Evolutionary conservation across 1,140 invertebrate genomes (phyloP).

Genomic region (Ips nitidus): DNA sequence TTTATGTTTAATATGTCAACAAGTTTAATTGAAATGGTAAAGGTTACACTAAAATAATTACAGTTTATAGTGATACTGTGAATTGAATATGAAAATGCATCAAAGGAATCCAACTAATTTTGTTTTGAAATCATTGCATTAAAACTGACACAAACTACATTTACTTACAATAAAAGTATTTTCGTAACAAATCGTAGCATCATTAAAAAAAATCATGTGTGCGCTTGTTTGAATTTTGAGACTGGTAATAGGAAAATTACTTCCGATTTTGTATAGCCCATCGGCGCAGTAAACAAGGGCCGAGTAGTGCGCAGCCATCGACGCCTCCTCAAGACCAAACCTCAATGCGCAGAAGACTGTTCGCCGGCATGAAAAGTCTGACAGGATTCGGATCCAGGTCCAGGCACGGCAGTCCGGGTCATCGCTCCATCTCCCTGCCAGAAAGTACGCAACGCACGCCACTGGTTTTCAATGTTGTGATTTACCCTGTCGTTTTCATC

Average conservation of each 20-base stretch:
- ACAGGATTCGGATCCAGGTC: constrained; percentile 69
- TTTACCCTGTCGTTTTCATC: constrained; percentile 14
- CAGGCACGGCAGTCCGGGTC: constrained; percentile 66
- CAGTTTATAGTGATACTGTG: no score
- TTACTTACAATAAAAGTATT: background rate
- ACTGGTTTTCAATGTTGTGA: constrained; percentile 38
- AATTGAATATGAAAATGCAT: no score
- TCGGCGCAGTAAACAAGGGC: constrained; percentile 32
- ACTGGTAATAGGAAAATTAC: background rate
- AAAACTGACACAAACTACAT: background rate
- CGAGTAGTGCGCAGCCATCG: constrained; percentile 20
- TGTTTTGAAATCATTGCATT: no score
- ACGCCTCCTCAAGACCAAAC: constrained; percentile 37
- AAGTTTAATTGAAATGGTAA: no score
- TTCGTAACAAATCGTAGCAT: no score
- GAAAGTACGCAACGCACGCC: constrained; percentile 66
- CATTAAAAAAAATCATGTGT: no score
- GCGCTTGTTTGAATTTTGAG: no score
- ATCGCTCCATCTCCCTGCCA: constrained; percentile 75
- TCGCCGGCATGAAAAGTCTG: constrained; percentile 73
- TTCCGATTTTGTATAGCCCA: constrained; percentile 32
- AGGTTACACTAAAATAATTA: no score
- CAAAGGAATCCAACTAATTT: no score
- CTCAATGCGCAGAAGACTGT: constrained; percentile 63
- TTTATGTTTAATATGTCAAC: no score